phyloP scores from a whole-genome alignment of 2,797 vertebrate genomes.

The Argyrosomus regius region DNA sequence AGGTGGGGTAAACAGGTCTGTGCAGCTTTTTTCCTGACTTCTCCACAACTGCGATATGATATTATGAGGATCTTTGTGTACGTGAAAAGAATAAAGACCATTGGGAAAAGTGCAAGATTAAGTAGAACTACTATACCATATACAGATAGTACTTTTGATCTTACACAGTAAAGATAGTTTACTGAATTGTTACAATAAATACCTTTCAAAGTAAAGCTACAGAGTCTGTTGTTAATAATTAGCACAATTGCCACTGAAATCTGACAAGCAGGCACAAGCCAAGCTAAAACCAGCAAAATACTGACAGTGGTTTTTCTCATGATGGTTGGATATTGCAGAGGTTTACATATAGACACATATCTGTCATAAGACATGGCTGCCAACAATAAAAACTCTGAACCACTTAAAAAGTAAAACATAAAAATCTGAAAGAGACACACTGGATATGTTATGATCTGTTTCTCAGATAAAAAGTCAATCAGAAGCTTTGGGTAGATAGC shows the following conservation, averaged over 20 bases:
- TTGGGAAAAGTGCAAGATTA: not conserved
- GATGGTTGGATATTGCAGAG: slow-evolving; percentile 53
- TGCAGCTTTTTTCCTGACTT: slow-evolving; percentile 38
- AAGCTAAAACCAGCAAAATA: slow-evolving; percentile 17
- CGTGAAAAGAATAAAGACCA: slow-evolving; percentile 48
- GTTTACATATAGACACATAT: slow-evolving; percentile 68
- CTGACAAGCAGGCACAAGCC: slow-evolving; percentile 46
- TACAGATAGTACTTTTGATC: fast-evolving
- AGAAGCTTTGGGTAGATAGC: slow-evolving; percentile 59
- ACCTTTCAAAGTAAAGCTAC: not conserved
- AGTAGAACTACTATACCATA: not conserved
- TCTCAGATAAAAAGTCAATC: slow-evolving; percentile 48
- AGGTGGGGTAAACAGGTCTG: slow-evolving; percentile 49
- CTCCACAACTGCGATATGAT: slow-evolving; percentile 4
- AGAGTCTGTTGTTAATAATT: slow-evolving; percentile 5
- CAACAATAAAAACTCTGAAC: slow-evolving; percentile 51
- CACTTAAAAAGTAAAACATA: slow-evolving; percentile 27
- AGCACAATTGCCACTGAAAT: fast-evolving
- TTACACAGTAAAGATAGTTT: slow-evolving; percentile 3
- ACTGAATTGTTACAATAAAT: slow-evolving; percentile 41
- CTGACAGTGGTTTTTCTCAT: slow-evolving; percentile 38
- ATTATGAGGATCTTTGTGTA: slow-evolving; percentile 46
- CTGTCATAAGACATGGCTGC: slow-evolving; percentile 66
- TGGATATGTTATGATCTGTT: slow-evolving; percentile 37
- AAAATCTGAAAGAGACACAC: slow-evolving; percentile 54